Conservation (phyloP, 2,888 invertebrate species). For the Chaetogeoica ovagalla region DNA sequence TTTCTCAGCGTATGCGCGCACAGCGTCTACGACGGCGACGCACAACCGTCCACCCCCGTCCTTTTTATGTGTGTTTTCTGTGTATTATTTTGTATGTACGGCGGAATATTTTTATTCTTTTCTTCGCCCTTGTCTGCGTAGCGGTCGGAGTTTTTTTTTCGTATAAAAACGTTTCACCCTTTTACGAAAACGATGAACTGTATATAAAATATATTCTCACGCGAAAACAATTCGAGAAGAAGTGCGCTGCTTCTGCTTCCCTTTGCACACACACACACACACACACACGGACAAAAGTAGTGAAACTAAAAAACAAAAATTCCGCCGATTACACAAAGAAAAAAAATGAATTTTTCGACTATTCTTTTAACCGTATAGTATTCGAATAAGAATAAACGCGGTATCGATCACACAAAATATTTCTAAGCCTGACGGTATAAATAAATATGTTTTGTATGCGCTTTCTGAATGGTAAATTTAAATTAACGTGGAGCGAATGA, state of each 20-base stretch:
- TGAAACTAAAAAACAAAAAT: neutral
- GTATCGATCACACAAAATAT: neutral
- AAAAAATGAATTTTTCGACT: neutral
- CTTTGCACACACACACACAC: too few species aligned
- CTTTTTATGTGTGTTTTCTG: slow-evolving; percentile 38
- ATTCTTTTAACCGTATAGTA: neutral
- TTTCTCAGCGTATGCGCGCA: neutral
- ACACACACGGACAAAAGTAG: neutral
- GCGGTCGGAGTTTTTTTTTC: neutral
- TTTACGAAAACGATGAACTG: neutral
- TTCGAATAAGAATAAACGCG: slow-evolving; percentile 3
- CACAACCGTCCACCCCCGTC: neutral
- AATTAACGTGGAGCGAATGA: too few species aligned
- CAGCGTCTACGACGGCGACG: slow-evolving; percentile 10
- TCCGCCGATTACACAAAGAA: too few species aligned
- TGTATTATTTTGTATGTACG: slow-evolving; percentile 1
- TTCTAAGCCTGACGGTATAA: neutral
- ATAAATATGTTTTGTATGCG: neutral
- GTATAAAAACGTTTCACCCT: neutral
- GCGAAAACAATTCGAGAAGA: slow-evolving; percentile 8
- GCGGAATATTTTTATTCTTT: neutral
- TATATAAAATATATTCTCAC: neutral
- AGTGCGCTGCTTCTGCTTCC: too few species aligned
- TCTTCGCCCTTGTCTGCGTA: neutral
- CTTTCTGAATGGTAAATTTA: too few species aligned